Conservation (phyloP, 2,113 vertebrate genomes). For the Clarias gariepinus region DNA sequence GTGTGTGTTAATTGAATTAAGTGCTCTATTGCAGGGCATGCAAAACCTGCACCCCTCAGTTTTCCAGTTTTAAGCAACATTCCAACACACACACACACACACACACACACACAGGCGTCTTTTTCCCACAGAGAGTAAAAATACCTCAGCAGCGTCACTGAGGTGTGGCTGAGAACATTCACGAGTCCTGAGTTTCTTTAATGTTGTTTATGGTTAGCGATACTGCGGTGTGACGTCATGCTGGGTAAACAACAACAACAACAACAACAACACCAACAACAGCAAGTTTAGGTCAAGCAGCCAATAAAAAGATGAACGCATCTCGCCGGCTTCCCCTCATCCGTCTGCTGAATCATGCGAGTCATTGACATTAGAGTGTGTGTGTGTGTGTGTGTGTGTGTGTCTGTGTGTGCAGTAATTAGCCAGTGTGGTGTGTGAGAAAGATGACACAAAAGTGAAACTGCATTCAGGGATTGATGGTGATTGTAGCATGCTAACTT, state of each 20-base stretch:
- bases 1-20: background rate
- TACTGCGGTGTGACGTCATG: background rate
- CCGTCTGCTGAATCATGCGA: background rate
- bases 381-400: background rate
- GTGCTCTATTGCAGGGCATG: background rate
- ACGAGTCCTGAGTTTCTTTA: constrained; percentile 8
- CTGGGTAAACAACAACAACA: background rate
- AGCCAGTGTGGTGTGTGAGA: background rate
- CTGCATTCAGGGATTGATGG: background rate
- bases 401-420: background rate
- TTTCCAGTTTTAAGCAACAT: constrained; percentile 33
- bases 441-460: background rate
- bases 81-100: background rate
- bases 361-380: background rate
- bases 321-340: background rate
- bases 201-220: background rate
- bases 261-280: too few relatives aligned
- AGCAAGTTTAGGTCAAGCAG: background rate
- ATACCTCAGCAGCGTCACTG: constrained; percentile 29
- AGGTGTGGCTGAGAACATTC: constrained; percentile 35
- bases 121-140: constrained; percentile 4
- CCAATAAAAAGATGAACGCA: background rate
- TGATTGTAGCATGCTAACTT: background rate
- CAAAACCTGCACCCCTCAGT: constrained; percentile 31
- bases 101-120: background rate